Conservation (phyloP, 1,140 invertebrate genomes). For the Eufriesea mexicana region DNA sequence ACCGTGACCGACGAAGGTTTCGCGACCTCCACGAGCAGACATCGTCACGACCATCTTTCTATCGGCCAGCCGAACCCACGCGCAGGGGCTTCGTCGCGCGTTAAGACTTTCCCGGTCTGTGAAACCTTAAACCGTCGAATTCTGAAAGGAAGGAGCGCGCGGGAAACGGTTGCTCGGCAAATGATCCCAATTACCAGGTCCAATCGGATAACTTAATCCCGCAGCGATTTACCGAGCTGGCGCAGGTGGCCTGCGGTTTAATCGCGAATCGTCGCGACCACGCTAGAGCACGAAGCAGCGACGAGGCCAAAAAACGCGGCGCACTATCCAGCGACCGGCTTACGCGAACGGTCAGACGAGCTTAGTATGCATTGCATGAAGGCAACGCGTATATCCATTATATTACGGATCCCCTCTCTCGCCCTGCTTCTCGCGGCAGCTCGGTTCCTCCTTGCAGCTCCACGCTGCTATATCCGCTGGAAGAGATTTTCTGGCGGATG, state of each 20-base stretch:
- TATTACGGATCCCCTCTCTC: slow-evolving; percentile 49
- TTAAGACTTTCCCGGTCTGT: not conserved
- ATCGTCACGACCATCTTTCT: slow-evolving; percentile 12
- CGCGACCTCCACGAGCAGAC: not conserved
- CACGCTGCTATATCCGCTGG: slow-evolving; percentile 61
- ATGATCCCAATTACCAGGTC: slow-evolving; percentile 43
- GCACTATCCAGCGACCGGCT: not conserved
- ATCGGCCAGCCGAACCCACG: not conserved
- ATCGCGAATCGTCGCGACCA: slow-evolving; percentile 35
- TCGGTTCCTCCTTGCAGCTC: not conserved
- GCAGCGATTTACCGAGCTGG: not conserved
- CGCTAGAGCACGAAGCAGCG: not conserved
- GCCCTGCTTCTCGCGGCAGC: not conserved
- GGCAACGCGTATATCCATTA: slow-evolving; percentile 67
- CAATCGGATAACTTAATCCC: slow-evolving; percentile 45
- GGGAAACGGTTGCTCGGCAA: not conserved
- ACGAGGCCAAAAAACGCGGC: slow-evolving; percentile 41
- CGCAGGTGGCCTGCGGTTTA: slow-evolving; percentile 41
- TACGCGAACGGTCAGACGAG: slow-evolving; percentile 59
- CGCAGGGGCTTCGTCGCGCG: not conserved
- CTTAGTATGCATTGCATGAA: slow-evolving; percentile 69
- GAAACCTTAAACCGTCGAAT: slow-evolving; percentile 9
- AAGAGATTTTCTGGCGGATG: slow-evolving; percentile 71
- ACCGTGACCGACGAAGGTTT: not conserved
- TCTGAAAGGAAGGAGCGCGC: slow-evolving; percentile 18